Conservation (phyloP, 2,888 invertebrate genomes). For the Coelinius sp. region DNA sequence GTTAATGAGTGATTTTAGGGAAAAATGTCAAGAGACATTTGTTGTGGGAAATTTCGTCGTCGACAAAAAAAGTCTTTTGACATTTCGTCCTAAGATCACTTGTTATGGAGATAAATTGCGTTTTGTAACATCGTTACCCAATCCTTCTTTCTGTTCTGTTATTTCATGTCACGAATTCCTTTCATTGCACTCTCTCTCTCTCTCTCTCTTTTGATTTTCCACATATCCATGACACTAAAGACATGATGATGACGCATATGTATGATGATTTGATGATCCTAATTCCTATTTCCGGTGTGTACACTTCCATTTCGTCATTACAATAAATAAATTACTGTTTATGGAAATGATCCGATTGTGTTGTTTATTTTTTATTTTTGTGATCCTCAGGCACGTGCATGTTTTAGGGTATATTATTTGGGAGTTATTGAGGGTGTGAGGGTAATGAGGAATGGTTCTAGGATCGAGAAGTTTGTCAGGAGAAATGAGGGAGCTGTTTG, state of each 20-base stretch:
- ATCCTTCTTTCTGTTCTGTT: not conserved
- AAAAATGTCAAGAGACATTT: too few relatives aligned
- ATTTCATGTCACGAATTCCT: not conserved
- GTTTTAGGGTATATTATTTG: slow-evolving; percentile 14
- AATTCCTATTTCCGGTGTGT: not conserved
- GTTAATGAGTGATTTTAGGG: too few relatives aligned
- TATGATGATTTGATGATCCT: not conserved
- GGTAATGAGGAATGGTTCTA: slow-evolving; percentile 53
- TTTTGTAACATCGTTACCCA: not conserved
- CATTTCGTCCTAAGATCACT: too few relatives aligned
- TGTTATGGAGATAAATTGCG: too few relatives aligned
- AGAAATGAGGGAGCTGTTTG: slow-evolving; percentile 46
- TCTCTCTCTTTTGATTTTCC: not conserved
- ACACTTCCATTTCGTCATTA: not conserved
- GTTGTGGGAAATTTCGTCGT: too few relatives aligned
- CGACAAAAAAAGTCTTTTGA: too few relatives aligned
- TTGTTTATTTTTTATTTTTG: slow-evolving; percentile 22
- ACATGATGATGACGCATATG: not conserved
- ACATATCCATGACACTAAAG: not conserved
- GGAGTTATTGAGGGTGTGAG: not conserved
- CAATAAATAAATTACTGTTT: slow-evolving; percentile 3
- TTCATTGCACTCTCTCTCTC: not conserved
- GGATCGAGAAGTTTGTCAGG: slow-evolving; percentile 62
- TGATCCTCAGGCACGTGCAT: slow-evolving; percentile 36
- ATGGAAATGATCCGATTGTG: not conserved